phyloP scores from a whole-genome alignment of 2,797 vertebrate genomes.

The Semaprochilodus insignis region DNA sequence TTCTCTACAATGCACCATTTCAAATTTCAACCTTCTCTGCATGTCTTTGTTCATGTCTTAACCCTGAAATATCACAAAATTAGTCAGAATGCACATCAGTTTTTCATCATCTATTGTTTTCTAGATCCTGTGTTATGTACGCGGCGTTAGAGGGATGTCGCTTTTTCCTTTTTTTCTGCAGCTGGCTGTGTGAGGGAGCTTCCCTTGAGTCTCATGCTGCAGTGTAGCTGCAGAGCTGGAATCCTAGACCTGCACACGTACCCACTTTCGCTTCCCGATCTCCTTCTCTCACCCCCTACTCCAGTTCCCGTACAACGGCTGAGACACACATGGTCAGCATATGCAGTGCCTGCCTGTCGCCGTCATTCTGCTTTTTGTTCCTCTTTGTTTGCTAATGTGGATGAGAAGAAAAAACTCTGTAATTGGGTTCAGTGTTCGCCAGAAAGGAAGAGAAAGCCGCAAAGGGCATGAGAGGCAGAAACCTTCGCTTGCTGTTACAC shows the following conservation, averaged over 20 bases:
- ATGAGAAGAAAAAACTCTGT: not conserved
- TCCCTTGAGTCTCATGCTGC: conserved; percentile 11
- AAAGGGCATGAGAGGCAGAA: not conserved
- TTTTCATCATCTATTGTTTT: not conserved
- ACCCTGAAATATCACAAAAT: no score
- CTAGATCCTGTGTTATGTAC: not conserved
- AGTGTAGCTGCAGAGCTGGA: conserved; percentile 13
- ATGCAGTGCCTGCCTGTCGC: not conserved
- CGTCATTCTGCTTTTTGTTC: not conserved
- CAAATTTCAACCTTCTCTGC: no score
- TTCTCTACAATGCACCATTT: no score
- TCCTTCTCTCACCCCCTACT: not conserved
- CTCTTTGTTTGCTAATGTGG: not conserved
- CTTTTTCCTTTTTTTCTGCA: not conserved
- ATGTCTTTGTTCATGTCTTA: no score
- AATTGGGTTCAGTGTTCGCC: conserved; percentile 9
- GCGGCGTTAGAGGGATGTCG: not conserved
- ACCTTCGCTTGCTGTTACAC: not conserved
- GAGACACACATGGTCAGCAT: conserved; percentile 1
- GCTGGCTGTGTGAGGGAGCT: not conserved
- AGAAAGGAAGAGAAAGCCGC: not conserved
- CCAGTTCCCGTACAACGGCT: not conserved
- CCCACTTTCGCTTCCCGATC: not conserved
- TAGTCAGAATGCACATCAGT: not conserved
- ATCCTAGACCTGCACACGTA: not conserved